Conservation (phyloP, 37 sponge, comb jelly and placozoan species). For the Oscarella lobularis region DNA sequence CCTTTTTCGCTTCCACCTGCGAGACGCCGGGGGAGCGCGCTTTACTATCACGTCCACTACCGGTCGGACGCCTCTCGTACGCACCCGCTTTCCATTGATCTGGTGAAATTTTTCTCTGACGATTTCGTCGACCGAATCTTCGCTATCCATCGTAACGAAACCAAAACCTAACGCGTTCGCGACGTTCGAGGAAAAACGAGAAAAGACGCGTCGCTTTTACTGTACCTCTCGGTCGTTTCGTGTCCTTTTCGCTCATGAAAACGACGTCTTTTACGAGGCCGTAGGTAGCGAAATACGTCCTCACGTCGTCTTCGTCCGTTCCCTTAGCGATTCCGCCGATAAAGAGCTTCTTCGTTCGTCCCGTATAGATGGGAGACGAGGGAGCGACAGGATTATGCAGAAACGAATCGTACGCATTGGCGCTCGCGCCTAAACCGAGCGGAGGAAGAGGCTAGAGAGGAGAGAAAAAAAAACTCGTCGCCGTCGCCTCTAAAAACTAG, state of each 20-base stretch:
- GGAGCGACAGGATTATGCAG: too few species aligned
- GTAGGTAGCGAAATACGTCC: not conserved
- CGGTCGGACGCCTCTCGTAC: too few species aligned
- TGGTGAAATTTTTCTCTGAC: not conserved
- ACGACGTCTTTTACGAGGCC: not conserved
- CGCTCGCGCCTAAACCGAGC: too few species aligned
- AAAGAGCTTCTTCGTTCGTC: not conserved
- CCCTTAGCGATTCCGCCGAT: not conserved
- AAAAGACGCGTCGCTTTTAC: too few species aligned
- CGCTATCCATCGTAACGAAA: not conserved
- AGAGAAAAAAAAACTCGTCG: too few species aligned
- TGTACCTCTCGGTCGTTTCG: not conserved
- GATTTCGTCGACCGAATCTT: not conserved
- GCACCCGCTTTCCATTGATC: not conserved
- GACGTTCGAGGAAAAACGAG: too few species aligned
- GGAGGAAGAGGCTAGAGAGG: too few species aligned
- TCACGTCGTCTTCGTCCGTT: not conserved
- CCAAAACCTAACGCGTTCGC: not conserved
- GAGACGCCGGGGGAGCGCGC: too few species aligned
- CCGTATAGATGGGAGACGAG: not conserved
- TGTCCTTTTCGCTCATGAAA: not conserved
- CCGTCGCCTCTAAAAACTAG: too few species aligned
- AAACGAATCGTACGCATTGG: too few species aligned
- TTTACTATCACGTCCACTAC: too few species aligned
- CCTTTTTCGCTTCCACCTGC: conserved; percentile 2